Evolutionary conservation across 2,797 vertebrate genomes (phyloP).

Genomic region (Uromys caudimaculatus): DNA sequence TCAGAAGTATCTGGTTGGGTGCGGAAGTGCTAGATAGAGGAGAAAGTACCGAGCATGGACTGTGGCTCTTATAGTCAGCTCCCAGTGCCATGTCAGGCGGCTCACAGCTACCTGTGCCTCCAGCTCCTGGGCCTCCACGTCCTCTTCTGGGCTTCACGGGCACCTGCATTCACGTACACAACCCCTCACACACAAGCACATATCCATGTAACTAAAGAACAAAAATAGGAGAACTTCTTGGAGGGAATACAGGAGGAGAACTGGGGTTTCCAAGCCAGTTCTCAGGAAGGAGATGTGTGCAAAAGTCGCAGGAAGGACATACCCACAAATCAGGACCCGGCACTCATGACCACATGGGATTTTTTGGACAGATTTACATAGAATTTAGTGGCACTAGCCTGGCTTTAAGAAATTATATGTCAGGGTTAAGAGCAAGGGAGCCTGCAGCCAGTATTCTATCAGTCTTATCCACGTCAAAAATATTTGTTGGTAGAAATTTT

Average conservation of each 20-base stretch:
- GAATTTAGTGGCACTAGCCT: slow-evolving; percentile 20
- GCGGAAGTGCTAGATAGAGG: background rate
- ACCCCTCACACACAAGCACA: background rate
- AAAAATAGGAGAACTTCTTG: background rate
- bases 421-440: background rate
- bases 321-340: background rate
- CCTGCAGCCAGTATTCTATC: slow-evolving; percentile 11
- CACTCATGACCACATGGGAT: background rate
- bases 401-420: slow-evolving; percentile 18
- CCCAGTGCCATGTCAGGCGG: background rate
- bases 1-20: background rate
- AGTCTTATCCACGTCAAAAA: background rate
- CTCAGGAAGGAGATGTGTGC: background rate
- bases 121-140: no score
- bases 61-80: background rate
- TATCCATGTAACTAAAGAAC: background rate
- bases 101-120: background rate
- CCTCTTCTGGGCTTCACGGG: background rate
- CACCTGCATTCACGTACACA: background rate
- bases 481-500: background rate
- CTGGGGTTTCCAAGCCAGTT: background rate
- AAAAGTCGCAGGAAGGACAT: slow-evolving; percentile 12
- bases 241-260: slow-evolving; percentile 28
- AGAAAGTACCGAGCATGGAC: background rate
- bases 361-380: background rate